phyloP scores from a whole-genome alignment of 2,888 invertebrate species.

The Noctuana brunneofusca region DNA sequence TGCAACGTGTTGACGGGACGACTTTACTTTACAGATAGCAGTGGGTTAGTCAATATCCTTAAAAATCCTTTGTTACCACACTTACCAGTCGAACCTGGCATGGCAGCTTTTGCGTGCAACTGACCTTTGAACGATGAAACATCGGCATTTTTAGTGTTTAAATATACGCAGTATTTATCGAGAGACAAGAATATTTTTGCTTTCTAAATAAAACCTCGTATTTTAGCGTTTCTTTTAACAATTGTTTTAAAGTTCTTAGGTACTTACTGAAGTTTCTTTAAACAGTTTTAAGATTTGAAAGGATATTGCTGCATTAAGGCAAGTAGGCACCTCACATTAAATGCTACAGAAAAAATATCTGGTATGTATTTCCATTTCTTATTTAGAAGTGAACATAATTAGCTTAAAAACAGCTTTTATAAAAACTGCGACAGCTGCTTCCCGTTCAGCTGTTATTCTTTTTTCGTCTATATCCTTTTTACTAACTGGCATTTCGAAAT shows the following conservation, averaged over 20 bases:
- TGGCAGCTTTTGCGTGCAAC: background rate
- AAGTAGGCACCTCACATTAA: no score
- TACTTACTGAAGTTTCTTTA: no score
- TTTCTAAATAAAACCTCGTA: background rate
- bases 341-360: no score
- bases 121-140: slow-evolving; percentile 13
- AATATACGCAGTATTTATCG: background rate
- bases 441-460: background rate
- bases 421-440: background rate
- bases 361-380: no score
- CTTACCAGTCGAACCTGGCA: background rate
- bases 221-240: background rate
- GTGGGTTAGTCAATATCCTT: slow-evolving; percentile 9
- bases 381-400: background rate
- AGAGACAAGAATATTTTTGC: background rate
- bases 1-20: slow-evolving; percentile 39
- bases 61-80: slow-evolving; percentile 21
- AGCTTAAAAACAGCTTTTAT: background rate
- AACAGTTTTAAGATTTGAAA: no score
- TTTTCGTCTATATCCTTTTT: background rate
- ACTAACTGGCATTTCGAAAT: background rate
- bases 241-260: background rate
- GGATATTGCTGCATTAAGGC: no score
- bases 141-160: slow-evolving; percentile 1
- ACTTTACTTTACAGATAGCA: slow-evolving; percentile 28